Evolutionary conservation across 2,797 vertebrate genomes (phyloP), one percentile per base, ranked within the genome.

Genomic region (Cuniculus paca): DNA sequence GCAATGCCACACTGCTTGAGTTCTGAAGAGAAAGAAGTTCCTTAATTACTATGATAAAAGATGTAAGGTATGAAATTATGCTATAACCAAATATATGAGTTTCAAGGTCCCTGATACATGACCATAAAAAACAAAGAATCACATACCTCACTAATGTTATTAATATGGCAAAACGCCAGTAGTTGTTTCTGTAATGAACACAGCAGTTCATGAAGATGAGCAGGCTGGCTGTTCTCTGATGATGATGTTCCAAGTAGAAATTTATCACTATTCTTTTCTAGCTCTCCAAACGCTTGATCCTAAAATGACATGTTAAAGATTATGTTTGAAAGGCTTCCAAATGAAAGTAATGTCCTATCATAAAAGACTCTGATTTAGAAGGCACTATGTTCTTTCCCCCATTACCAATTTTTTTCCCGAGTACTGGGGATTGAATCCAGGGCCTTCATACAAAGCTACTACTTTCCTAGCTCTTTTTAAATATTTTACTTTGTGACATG

Each of bases 211-310:
- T 99, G 99, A 50, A 99, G 99, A 98, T 99, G 99, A 97, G 99
- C 99, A 1, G 99, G 99, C 50, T 99, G 99, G 97, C 99, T 99
- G 98, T 99, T 99, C 98, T 99, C 99, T 0, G 99, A 99, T 0
- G 99, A 99, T 0, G 99, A 99, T 6, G 98, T 98, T 93, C 99
- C 99, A 91, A 99, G 99, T 83, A 99, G 99, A 95, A 99, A 98
- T 96, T 99, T 99, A 98, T 99, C 99, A 87, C 99, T 99, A 98
- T 99, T 99, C 97, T 99, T 99, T 98, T 99, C 99, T 98, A 99
- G 98, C 97, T 99, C 99, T 45, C 99, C 99, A 74, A 99, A 99
- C 0, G 99, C 99, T 98, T 99, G 99, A 97, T 99, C 99, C 99
- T 99, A 97, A 96, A 83, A 96, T 78, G 79, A 97, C 16, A 97